Conservation (phyloP, 1,140 invertebrate species). For the Protaetia brevitarsis region DNA sequence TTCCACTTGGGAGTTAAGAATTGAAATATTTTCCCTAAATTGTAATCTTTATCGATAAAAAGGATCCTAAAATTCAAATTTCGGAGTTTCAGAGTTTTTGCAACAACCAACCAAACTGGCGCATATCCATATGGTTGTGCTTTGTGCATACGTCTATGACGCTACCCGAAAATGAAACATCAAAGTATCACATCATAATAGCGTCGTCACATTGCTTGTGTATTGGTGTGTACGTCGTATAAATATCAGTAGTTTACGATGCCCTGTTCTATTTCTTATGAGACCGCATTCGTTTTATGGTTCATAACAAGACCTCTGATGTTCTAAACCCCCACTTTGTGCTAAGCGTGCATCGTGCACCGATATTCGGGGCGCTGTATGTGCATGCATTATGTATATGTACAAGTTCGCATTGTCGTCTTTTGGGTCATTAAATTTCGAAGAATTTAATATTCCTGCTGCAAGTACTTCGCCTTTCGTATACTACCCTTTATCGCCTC, state of each 20-base stretch:
- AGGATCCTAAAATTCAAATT: too few species aligned
- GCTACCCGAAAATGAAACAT: too few species aligned
- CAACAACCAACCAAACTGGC: too few species aligned
- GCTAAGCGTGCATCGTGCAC: neutral
- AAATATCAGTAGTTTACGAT: conserved; percentile 20
- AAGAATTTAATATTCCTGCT: conserved; percentile 10
- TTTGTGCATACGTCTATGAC: too few species aligned
- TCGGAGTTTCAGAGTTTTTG: too few species aligned
- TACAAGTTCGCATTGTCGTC: conserved; percentile 15
- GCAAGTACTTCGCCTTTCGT: neutral
- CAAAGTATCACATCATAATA: neutral
- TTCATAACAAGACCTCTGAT: conserved; percentile 13
- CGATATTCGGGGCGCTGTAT: too few species aligned
- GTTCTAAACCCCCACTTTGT: conserved; percentile 17
- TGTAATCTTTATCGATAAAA: too few species aligned
- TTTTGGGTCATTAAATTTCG: conserved; percentile 17
- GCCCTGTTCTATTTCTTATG: conserved; percentile 21
- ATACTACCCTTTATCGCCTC: neutral
- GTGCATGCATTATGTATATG: too few species aligned
- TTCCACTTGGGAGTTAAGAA: too few species aligned
- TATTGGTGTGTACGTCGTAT: conserved; percentile 11
- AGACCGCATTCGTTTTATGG: conserved; percentile 15
- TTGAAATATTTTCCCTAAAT: too few species aligned
- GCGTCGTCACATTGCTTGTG: neutral
- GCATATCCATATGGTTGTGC: too few species aligned